Base-by-base conservation (phyloP, 2,888 invertebrate genomes). In the Bembecia ichneumoniformis region DNA sequence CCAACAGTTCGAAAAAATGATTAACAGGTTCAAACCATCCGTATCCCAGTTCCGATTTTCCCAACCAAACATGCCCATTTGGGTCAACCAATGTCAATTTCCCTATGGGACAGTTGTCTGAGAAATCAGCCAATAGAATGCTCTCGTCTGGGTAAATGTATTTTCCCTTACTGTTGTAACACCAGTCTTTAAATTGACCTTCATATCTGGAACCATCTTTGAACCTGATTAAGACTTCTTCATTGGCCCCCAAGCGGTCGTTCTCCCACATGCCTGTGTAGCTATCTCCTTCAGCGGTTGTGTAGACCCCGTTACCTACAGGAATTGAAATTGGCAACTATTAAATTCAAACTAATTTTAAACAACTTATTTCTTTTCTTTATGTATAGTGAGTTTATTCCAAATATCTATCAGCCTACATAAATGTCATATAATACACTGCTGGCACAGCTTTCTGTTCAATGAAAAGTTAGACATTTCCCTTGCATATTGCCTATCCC, bases 211-310 rank as follows among this genome's bases (percentile, higher is more conserved):
- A 77, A 4, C 86, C 84, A 59, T 89, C 88, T 1, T 65, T 68
- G 60, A 74, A 90, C 1, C 68, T 60, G 43, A 89, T 75, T 11
- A 55, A 62, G 1, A 77, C 74, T 13, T 69, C 71, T 35, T 74
- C 74, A 47, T 52, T 64, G 15, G 71, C 73, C 0, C 73, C 71
- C 2, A 91, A 67, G 48, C 77, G 77, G 60, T 91, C 91, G 10
- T 74, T 64, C 0, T 87, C 82, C 91, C 91, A 92, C 2, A 58
- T 58, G 4, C 89, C 90, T 17, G 70, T 60, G 63, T 91, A 91
- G 0, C 60, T 60, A 57, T 91, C 90, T 0, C 89, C 89, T 59
- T 91, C 90, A 3, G 84, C 84, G 0, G 91, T 90, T 2, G 61
- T 81, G 58, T 92, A 91, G 10, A 71, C 68, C 7, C 91, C 91